Conservation (phyloP, 2,797 vertebrate genomes). For the Tokudaia muenninki region DNA sequence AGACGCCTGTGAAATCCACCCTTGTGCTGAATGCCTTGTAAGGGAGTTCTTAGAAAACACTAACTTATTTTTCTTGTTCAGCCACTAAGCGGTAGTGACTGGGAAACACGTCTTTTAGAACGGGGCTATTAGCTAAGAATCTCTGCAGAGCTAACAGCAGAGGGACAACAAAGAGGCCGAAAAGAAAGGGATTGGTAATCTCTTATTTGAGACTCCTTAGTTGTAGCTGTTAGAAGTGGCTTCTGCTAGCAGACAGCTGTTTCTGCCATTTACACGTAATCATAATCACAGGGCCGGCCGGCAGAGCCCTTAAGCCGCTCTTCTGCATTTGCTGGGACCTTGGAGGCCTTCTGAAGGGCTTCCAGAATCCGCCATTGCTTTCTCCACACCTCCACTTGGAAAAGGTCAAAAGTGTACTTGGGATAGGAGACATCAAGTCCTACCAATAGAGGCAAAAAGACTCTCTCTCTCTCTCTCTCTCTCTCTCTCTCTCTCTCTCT, state of each 20-base stretch:
- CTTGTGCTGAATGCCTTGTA: conserved; percentile 24
- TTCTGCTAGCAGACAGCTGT: conserved; percentile 51
- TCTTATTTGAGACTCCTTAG: conserved; percentile 68
- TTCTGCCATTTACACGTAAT: conserved; percentile 50
- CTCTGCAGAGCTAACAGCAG: conserved; percentile 22
- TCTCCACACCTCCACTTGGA: neutral
- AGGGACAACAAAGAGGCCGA: conserved; percentile 36
- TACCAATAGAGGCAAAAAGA: neutral
- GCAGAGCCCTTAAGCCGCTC: neutral
- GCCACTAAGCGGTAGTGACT: conserved; percentile 52
- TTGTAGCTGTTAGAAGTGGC: conserved; percentile 36
- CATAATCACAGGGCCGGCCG: conserved; percentile 46
- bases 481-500: no score
- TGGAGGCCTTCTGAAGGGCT: conserved; percentile 24
- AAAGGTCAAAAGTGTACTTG: neutral
- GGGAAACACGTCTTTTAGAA: conserved; percentile 51
- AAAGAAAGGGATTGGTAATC: conserved; percentile 57
- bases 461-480: no score
- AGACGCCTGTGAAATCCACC: conserved; percentile 68
- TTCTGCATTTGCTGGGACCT: neutral
- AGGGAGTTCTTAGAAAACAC: conserved; percentile 71
- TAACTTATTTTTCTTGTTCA: conserved; percentile 70
- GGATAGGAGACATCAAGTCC: neutral
- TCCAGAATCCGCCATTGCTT: neutral
- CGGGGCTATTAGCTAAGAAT: conserved; percentile 59